Evolutionary conservation across 2,797 vertebrate species (phyloP).

Genomic region (Telmatherina bonti): DNA sequence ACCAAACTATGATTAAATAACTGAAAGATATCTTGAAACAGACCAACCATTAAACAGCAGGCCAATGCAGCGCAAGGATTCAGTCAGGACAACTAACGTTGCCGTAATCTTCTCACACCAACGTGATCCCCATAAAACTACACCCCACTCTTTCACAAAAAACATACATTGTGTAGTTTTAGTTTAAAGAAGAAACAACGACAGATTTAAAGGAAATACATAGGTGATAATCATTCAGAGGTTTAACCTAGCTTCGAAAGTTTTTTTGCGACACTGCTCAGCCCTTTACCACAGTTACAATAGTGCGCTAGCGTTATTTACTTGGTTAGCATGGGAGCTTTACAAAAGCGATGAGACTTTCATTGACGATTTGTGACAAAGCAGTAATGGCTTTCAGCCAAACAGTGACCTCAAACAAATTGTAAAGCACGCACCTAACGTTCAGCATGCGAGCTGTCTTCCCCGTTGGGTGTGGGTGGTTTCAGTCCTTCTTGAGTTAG

Average conservation of each 20-base stretch:
- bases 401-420: background rate
- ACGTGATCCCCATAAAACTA: constrained; percentile 15
- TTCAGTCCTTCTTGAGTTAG: constrained; percentile 68
- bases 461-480: constrained; percentile 40
- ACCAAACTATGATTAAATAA: background rate
- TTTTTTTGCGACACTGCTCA: constrained; percentile 70
- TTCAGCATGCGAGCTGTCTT: constrained; percentile 27
- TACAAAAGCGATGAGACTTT: constrained; percentile 31
- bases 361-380: background rate
- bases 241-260: constrained; percentile 59
- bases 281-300: constrained; percentile 63
- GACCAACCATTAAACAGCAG: constrained; percentile 52
- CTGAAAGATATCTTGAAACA: constrained; percentile 5
- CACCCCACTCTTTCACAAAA: background rate
- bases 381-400: background rate
- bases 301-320: constrained; percentile 65
- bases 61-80: constrained; percentile 51
- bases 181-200: accelerated
- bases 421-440: constrained; percentile 28
- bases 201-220: background rate
- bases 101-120: constrained; percentile 23
- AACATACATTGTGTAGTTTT: background rate
- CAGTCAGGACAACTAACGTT: constrained; percentile 46
- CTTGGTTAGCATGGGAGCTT: constrained; percentile 52
- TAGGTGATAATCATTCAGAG: constrained; percentile 10